phyloP scores from a whole-genome alignment of 2,113 vertebrate genomes.

The Platichthys stellatus region DNA sequence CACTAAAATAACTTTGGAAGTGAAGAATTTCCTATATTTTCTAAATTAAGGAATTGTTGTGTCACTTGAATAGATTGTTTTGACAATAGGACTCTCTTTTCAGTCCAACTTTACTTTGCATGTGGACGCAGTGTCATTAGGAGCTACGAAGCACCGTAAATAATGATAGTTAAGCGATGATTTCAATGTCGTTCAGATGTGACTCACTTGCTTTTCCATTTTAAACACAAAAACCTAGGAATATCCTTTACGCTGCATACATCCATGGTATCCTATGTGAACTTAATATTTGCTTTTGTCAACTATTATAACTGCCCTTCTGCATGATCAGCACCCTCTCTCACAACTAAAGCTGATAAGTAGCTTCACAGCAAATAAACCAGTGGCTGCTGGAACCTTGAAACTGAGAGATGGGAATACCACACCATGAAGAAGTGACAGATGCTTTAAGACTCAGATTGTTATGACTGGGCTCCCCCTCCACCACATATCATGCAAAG shows the following conservation, averaged over 20 bases:
- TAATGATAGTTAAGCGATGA: conserved; percentile 65
- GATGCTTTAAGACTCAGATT: conserved; percentile 80
- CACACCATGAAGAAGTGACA: conserved; percentile 74
- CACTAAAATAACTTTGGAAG: conserved; percentile 73
- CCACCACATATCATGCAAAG: conserved; percentile 86
- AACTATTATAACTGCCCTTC: conserved; percentile 57
- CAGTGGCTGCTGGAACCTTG: conserved; percentile 74
- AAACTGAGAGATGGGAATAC: conserved; percentile 75
- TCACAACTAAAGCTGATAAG: conserved; percentile 61
- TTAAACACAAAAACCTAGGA: conserved; percentile 42
- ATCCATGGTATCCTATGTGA: conserved; percentile 54
- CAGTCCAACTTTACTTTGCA: conserved; percentile 62
- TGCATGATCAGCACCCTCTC: conserved; percentile 58
- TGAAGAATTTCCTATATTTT: conserved; percentile 49
- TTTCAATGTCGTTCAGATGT: conserved; percentile 51
- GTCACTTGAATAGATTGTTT: conserved; percentile 62
- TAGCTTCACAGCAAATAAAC: conserved; percentile 77
- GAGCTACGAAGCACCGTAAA: conserved; percentile 73
- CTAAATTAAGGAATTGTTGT: conserved; percentile 64
- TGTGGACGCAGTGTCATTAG: conserved; percentile 64
- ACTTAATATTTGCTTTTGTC: conserved; percentile 44
- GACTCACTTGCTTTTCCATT: conserved; percentile 45
- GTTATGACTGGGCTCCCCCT: conserved; percentile 78
- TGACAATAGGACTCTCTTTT: conserved; percentile 61
- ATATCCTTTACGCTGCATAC: conserved; percentile 49